Conservation (phyloP, 2,888 invertebrate genomes). For the Morpho deidamia region DNA sequence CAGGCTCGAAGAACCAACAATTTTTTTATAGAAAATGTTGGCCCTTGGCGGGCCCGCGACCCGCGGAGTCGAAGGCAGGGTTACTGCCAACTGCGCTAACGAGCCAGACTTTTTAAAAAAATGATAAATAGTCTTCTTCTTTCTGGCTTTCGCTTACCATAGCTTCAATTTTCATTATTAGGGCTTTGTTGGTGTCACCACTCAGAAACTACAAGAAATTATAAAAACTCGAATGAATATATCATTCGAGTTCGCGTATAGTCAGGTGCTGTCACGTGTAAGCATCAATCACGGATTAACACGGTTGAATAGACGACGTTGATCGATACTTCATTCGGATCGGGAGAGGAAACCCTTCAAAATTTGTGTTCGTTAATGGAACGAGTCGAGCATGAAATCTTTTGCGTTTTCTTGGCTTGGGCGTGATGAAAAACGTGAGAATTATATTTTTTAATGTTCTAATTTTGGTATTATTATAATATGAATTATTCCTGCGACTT, state of each 20-base stretch:
- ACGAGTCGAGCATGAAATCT: conserved; percentile 8
- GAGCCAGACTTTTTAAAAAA: no score
- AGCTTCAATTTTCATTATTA: no score
- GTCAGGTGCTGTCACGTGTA: conserved; percentile 4
- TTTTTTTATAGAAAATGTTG: no score
- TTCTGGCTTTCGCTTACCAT: no score
- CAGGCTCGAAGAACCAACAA: no score
- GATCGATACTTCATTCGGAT: conserved; percentile 12
- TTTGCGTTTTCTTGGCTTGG: not conserved
- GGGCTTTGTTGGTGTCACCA: not conserved
- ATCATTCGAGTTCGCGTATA: not conserved
- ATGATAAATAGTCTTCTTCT: no score
- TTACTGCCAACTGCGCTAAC: no score
- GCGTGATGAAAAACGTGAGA: no score
- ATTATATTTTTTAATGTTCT: not conserved
- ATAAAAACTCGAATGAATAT: not conserved
- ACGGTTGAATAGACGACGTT: conserved; percentile 9
- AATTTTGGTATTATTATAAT: no score
- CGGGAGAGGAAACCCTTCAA: conserved; percentile 1
- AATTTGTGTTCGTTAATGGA: conserved; percentile 11
- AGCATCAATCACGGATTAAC: conserved; percentile 10
- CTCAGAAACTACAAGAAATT: not conserved
- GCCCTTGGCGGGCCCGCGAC: no score
- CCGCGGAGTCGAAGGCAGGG: no score
- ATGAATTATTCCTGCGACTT: no score